Evolutionary conservation across 2,113 vertebrate species (phyloP), one percentile per base, ranked within the genome.

Genomic region (Ploceus nigricollis): DNA sequence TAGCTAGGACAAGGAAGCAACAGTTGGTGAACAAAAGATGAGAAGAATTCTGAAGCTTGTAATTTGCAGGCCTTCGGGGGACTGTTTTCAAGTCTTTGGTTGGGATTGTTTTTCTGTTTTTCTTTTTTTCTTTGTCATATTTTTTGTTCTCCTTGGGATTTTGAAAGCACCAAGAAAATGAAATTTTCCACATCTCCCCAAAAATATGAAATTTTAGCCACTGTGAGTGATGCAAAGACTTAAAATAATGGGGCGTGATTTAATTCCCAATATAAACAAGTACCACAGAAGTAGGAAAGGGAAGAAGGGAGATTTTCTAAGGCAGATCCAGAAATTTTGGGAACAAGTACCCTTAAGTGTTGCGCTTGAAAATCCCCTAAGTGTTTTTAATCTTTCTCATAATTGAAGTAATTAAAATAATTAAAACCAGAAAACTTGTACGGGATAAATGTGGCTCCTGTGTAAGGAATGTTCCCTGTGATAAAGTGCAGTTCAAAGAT

Each of bases 381-480:
- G 20, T 82, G 28, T 88, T 93, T 94, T 58, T 64, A 70, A 90
- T 54, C 30, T 91, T 82, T 23, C 28, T 91, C 51, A 31, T 86
- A 85, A 92, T 56, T 92, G 50, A 93, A 50, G 47, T 82, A 91
- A 96, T 95, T 92, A 79, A 93, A 95, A 54, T 90, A 88, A 94
- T 95, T 96, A 92, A 93, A 90, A 1, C n/a, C 83, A 80, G 66
- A 86, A 89, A 80, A 91, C 53, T 40, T 87, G 6, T 53, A 53
- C 50, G 51, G 19, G 16, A 66, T 93, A 66, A 91, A 75, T 51
- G 66, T 72, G 82, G 58, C 42, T 91, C 54, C 84, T 33, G 11
- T 80, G 19, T 70, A 35, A 90, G 63, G 66, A 87, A 69, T 42
- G 66, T 54, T 96, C 31, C 79, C 47, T 82, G 47, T 40, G 85